Base-by-base conservation (phyloP, 2,113 vertebrate genomes). In the Chauna torquata region DNA sequence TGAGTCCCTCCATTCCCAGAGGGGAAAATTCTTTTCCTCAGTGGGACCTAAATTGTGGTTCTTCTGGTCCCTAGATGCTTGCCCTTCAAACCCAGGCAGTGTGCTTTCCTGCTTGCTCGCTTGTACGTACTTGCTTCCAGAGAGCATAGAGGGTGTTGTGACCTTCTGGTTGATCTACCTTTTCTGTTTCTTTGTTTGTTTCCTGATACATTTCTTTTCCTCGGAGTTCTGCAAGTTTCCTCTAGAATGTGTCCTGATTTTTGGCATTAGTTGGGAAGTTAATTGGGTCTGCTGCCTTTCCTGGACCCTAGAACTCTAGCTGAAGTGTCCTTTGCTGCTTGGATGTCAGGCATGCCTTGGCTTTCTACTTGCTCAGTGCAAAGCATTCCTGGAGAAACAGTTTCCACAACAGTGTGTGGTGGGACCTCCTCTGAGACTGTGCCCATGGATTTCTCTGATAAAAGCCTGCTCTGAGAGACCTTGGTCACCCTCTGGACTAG, bases 361-460 rank as follows among this genome's bases (percentile, higher is more conserved):
- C 47, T 80, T 71, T 76, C 62, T 58, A 36, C 17, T 95, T 44
- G 36, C 22, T 71, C 30, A 8, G 40, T 36, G 50, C 40, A 75
- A 50, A 82, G 18, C 16, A 28, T 6, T 68, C 32, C 62, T 40
- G 55, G 13, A 12, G 28, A 52, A 86, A 32, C 6, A 16, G 8
- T 44, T 70, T 57, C 40, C 58, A 11, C 17, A 49, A 20, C 27
- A 68, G 57, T 9, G 49, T 2, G 1, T 6, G 0, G 10, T 40
- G 62, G 30, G 55, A 36, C 27, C 23, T 79, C 23, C 28, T 40
- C 7, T 59, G 36, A 82, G n/a, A 42, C 2, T 32, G 12, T 71
- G 71, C 22, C 62, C 0, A 0, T 59, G 49, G 52, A 59, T 69
- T 78, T 85, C 44, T 6, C 2, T 25, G 19, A 5, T 50, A 49